Conservation (phyloP, 2,797 vertebrate genomes). For the Tarsius wallacei region DNA sequence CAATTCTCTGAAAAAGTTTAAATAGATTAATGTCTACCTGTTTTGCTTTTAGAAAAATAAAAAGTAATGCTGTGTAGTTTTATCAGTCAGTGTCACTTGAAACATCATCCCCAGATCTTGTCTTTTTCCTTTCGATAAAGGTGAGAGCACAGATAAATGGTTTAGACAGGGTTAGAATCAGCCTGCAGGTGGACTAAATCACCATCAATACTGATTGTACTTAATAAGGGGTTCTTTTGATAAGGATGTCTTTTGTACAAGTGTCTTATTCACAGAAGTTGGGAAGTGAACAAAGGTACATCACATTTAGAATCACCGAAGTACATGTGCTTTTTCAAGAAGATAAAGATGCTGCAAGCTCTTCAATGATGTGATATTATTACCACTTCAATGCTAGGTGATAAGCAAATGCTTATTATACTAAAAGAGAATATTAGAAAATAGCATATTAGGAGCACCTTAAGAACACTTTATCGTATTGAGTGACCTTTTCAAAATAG, state of each 20-base stretch:
- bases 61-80: neutral
- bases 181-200: neutral
- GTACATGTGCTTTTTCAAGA: neutral
- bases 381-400: neutral
- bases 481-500: conserved; percentile 33
- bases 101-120: neutral
- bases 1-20: conserved; percentile 6
- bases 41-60: conserved; percentile 22
- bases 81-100: neutral
- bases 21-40: neutral
- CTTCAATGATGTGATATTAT: neutral
- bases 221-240: neutral
- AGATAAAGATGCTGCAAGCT: neutral
- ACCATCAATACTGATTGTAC: neutral
- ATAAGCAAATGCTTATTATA: neutral
- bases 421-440: neutral
- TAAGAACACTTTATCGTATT: neutral
- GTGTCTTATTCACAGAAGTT: neutral
- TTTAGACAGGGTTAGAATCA: neutral
- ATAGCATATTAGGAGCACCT: neutral
- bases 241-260: neutral
- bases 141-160: neutral
- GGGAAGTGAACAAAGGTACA: neutral
- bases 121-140: neutral
- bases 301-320: neutral